Base-by-base conservation (phyloP, 2,113 vertebrate species). In the Sorex fumeus region DNA sequence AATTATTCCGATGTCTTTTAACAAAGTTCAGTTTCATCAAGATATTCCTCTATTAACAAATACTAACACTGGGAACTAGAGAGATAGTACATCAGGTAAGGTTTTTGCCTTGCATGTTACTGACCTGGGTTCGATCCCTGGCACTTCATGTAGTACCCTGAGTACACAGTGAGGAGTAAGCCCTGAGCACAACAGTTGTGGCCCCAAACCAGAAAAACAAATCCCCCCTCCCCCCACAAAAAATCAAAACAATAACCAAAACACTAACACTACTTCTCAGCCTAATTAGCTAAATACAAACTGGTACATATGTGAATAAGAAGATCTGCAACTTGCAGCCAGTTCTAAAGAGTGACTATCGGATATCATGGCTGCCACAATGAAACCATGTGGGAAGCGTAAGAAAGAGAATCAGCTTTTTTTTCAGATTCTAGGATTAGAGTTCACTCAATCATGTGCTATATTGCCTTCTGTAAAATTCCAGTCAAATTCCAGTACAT, bases 21-120 rank as follows among this genome's bases (percentile, higher is more conserved):
- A 64, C 23, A 82, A 85, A 60, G 15, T 21, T 32, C 32, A 81
- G 81, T 92, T 76, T 86, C 77, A 25, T 70, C 47, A 57, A 60
- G 0, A 62, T 28, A 9, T 70, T 84, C n/a, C 47, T 70, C 19
- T 69, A 30, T 43, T 47, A 76, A 79, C 90, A 87, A 81, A 40
- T 7, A 40, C 40, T 40, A 40, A 40, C 40, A 40, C 40, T 40
- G 40, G 40, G 40, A 40, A 15, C 53, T 15, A 53, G 53, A 53
- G 53, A 53, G 53, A 53, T 53, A 15, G 53, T 15, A 53, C 15
- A 53, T 13, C 53, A 53, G 53, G 53, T 53, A 53, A 53, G 53
- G 53, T 53, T 13, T 12, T 53, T 16, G 53, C 53, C 53, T 16
- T 13, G 12, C 18, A 53, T 53, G 53, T 15, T 8, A 19, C 53